These are phyloP conservation scores for Drosophila suzukii DNA, from an alignment of 1,140 invertebrate genomes.

Conservation along the genomic window DNA sequence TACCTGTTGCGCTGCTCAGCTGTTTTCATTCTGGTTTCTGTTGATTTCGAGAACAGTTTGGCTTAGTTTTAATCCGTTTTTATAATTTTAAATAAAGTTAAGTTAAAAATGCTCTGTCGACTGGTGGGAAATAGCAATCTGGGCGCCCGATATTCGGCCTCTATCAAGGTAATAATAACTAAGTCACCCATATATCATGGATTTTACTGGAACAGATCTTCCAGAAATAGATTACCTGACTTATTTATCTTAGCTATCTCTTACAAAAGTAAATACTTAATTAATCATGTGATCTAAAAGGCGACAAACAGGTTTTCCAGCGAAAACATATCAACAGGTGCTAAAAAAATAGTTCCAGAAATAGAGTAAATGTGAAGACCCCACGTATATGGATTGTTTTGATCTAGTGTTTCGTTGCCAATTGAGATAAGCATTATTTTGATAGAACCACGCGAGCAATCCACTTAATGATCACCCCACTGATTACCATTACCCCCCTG, in stretches of 20 bases:
- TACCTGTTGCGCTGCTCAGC: slow-evolving; percentile 31
- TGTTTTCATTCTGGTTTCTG: slow-evolving; percentile 29
- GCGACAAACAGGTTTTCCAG: slow-evolving; percentile 15
- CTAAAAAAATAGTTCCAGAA: slow-evolving; percentile 1
- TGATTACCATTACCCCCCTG: slow-evolving; percentile 18
- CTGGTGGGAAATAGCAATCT: slow-evolving; percentile 7
- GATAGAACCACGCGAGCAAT: slow-evolving; percentile 19
- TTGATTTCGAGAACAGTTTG: slow-evolving; percentile 15
- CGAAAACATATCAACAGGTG: slow-evolving; percentile 18
- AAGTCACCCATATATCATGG: not conserved
- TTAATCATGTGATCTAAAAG: slow-evolving; percentile 12
- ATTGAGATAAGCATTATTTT: slow-evolving; percentile 29
- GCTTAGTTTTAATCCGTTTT: slow-evolving; percentile 17
- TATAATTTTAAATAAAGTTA: slow-evolving; percentile 21
- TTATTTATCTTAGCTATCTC: not conserved
- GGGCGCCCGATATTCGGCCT: slow-evolving; percentile 4
- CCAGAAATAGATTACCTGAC: not conserved
- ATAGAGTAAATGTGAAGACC: slow-evolving; percentile 1
- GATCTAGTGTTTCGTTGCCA: slow-evolving; percentile 25
- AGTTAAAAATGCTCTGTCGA: slow-evolving; percentile 24
- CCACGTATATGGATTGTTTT: slow-evolving; percentile 17
- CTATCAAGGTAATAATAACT: slow-evolving; percentile 7
- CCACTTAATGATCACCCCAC: slow-evolving; percentile 3
- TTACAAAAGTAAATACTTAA: slow-evolving; percentile 9
- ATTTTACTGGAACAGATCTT: not conserved